phyloP scores from a whole-genome alignment of 2,888 invertebrate species.

The Lagria hirta region DNA sequence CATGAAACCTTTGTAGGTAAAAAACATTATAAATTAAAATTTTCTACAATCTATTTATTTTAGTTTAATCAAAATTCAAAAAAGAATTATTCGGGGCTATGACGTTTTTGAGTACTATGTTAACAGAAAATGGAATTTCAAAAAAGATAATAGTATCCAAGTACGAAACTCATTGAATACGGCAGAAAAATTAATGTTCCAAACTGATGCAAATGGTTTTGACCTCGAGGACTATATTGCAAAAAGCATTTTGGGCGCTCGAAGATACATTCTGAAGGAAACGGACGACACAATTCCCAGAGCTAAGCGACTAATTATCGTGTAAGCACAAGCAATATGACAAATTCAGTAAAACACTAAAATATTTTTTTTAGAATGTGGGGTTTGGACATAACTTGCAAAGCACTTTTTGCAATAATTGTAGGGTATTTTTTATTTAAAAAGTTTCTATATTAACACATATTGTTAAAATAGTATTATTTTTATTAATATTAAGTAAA shows the following conservation, averaged over 20 bases:
- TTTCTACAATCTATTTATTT: slow-evolving; percentile 23
- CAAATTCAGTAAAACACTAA: too few species aligned
- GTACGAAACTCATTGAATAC: slow-evolving; percentile 64
- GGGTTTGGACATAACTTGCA: too few species aligned
- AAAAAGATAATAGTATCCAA: slow-evolving; percentile 61
- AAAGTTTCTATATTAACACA: too few species aligned
- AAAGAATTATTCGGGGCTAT: slow-evolving; percentile 80
- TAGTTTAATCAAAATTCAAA: slow-evolving; percentile 80
- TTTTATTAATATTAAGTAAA: too few species aligned
- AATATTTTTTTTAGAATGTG: too few species aligned
- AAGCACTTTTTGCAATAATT: too few species aligned
- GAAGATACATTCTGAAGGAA: slow-evolving; percentile 80
- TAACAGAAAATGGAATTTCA: slow-evolving; percentile 87
- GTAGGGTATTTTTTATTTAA: too few species aligned
- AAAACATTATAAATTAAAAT: slow-evolving; percentile 4
- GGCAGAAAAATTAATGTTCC: slow-evolving; percentile 66
- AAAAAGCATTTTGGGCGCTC: slow-evolving; percentile 75
- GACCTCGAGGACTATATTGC: slow-evolving; percentile 79
- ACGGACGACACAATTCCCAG: slow-evolving; percentile 76
- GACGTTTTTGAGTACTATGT: slow-evolving; percentile 91
- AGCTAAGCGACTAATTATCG: slow-evolving; percentile 61
- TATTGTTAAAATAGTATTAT: too few species aligned
- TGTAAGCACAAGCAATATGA: too few species aligned
- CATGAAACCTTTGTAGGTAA: slow-evolving; percentile 81
- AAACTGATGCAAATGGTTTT: slow-evolving; percentile 69